phyloP scores from a whole-genome alignment of 2,888 invertebrate species.

The Chloromyia formosa region DNA sequence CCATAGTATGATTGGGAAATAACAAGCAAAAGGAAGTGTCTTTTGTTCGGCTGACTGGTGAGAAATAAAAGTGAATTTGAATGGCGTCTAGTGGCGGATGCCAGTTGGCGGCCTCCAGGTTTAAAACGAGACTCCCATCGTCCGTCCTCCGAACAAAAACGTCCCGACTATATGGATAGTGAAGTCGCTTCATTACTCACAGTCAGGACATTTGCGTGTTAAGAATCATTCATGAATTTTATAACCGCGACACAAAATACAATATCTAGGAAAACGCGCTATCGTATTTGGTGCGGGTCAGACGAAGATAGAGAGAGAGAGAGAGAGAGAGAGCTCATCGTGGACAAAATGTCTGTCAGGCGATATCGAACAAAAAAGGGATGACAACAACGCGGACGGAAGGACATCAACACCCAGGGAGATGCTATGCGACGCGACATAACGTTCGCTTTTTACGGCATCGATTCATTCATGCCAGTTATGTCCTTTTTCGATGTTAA shows the following conservation, averaged over 20 bases:
- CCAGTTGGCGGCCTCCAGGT: background rate
- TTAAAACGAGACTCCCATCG: too few relatives aligned
- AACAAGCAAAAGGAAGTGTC: background rate
- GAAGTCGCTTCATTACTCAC: constrained; percentile 31
- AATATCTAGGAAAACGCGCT: too few relatives aligned
- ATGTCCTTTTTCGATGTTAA: too few relatives aligned
- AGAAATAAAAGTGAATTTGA: background rate
- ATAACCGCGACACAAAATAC: constrained; percentile 6
- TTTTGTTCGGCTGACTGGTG: constrained; percentile 3
- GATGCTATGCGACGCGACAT: constrained; percentile 3
- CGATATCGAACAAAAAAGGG: background rate
- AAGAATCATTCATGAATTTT: constrained; percentile 24
- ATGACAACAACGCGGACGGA: background rate
- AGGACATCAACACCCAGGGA: too few relatives aligned
- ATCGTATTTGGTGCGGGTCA: too few relatives aligned
- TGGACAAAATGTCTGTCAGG: background rate
- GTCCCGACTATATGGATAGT: too few relatives aligned
- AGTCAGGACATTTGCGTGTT: constrained; percentile 34
- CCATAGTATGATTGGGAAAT: background rate
- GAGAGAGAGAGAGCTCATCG: too few relatives aligned
- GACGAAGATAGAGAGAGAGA: too few relatives aligned
- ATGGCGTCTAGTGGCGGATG: background rate
- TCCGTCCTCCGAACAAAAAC: too few relatives aligned
- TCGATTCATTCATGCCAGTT: too few relatives aligned
- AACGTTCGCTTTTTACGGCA: background rate